A percentile compares a stretch with the other conserved stretches of the same genome.
Evolutionary conservation across 2,797 vertebrate species (phyloP).

Genomic region (Trachops cirrhosus): DNA sequence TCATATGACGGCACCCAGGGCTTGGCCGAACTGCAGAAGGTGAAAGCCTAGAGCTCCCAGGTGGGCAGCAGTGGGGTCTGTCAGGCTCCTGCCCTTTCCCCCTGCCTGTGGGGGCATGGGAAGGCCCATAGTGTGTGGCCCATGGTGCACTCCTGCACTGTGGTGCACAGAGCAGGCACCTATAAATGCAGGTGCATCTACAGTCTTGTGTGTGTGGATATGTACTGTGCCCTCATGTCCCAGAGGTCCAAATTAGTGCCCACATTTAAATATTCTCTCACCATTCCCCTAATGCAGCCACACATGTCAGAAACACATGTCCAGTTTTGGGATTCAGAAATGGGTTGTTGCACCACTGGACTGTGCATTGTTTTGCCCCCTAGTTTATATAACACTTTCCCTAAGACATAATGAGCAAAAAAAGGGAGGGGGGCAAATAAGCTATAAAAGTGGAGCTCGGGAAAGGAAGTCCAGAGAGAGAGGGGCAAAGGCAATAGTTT

Average conservation of each 20-base stretch:
- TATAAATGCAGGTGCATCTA: fast-evolving
- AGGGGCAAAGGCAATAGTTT: background rate
- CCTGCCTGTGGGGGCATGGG: background rate
- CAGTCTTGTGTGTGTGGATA: fast-evolving
- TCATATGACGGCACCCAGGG: fast-evolving
- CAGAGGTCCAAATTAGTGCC: background rate
- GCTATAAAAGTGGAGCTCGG: background rate
- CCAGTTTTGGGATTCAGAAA: background rate
- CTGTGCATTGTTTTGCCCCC: background rate
- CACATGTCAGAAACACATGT: background rate
- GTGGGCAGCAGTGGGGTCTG: fast-evolving
- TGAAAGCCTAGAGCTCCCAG: background rate
- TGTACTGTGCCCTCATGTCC: background rate
- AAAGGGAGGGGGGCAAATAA: background rate
- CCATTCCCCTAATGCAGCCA: background rate
- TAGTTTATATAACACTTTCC: background rate
- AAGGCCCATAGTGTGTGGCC: fast-evolving
- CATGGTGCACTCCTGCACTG: fast-evolving
- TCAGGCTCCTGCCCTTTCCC: fast-evolving
- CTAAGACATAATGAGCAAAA: background rate
- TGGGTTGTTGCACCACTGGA: background rate
- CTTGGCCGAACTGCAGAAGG: background rate
- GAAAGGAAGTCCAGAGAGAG: background rate
- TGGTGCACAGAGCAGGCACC: fast-evolving
- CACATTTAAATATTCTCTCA: background rate